Evolutionary conservation across 2,888 invertebrate species (phyloP), one percentile per base, ranked within the genome.

Genomic region (Drosophila nr. medialis): DNA sequence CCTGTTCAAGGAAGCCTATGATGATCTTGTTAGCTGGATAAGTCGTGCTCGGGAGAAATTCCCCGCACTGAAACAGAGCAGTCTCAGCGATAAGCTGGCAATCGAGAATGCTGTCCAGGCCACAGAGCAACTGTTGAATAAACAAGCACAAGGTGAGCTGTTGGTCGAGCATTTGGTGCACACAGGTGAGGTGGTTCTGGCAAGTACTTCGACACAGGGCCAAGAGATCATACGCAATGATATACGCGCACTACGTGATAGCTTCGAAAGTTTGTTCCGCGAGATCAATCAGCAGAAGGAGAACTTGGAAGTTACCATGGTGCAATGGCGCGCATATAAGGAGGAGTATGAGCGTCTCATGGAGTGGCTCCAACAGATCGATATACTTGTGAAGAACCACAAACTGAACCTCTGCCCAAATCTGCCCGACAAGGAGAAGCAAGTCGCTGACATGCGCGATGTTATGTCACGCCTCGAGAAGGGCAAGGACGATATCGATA

Each of bases 341-440:
- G 98, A 98, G 90, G 98, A 98, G 92, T 98, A 97, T 90, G 98
- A 98, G 92, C 95, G 97, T 71, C 93, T 98, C 21, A 97, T 97
- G 59, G 98, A 98, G 92, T 98, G 98, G 98, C 93, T 98, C 36
- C 98, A 98, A 90, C 98, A 98, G 92, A 97, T 97, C 89, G 98
- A 98, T 86, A 97, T 98, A 85, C 94, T 98, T 11, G 96, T 98
- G 15, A 98, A 98, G 92, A 97, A 97, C 65, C 97, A 98, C 86
- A 98, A 98, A 92, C 95, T 97, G 30, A 96, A 97, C 29, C 93
- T 98, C 15, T 94, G 96, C 30, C 95, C 97, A 4, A 97, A 96
- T 64, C 94, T 97, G 1, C 94, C 95, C 56, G 98, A 98, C 86
- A 98, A 98, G 90, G 95, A 95, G 75, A 97, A 96, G 74, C 97